Evolutionary conservation across 2,888 invertebrate species (phyloP).

Genomic region (Dinocampus coccinellae): DNA sequence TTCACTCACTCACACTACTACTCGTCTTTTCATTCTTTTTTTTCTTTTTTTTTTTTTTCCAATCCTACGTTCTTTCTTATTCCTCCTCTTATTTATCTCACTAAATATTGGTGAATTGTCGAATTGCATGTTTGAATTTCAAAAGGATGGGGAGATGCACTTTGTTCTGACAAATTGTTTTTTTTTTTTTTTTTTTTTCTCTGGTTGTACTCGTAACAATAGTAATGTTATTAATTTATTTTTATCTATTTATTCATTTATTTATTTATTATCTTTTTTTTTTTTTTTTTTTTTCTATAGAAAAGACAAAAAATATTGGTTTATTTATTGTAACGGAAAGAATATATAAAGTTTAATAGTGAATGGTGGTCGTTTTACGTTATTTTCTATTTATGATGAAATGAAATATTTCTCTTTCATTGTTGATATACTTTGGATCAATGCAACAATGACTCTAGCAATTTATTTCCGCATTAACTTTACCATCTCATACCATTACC

Average conservation of each 20-base stretch:
- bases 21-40: constrained; percentile 2
- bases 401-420: neutral
- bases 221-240: neutral
- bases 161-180: constrained; percentile 8
- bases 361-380: neutral
- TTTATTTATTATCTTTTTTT: neutral
- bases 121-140: constrained; percentile 7
- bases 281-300: neutral
- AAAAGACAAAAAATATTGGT: neutral
- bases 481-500: neutral
- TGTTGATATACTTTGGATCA: constrained; percentile 8
- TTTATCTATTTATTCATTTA: neutral
- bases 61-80: neutral
- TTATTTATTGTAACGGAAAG: neutral
- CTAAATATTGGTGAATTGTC: neutral
- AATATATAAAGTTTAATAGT: neutral
- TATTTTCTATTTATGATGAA: neutral
- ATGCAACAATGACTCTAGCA: constrained; percentile 7
- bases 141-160: constrained; percentile 9
- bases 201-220: neutral
- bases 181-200: neutral
- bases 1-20: constrained; percentile 27
- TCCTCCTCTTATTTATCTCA: neutral
- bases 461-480: constrained; percentile 1
- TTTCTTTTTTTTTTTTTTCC: constrained; percentile 7